Conservation (phyloP, 2,888 invertebrate species). For the Muscina levida region DNA sequence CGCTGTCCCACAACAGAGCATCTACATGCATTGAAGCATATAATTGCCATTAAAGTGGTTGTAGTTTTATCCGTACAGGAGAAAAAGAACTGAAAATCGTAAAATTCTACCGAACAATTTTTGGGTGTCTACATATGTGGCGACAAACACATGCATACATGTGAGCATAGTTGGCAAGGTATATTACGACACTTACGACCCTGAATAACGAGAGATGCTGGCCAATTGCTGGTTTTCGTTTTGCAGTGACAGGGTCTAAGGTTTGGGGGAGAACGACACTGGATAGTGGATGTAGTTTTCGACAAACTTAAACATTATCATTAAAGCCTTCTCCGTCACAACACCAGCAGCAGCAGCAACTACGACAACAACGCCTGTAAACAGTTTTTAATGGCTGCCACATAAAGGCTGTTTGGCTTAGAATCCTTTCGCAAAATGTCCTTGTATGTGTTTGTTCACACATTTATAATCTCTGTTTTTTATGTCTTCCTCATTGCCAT, state of each 20-base stretch:
- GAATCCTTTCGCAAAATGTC: constrained; percentile 7
- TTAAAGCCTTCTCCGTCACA: background rate
- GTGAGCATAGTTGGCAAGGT: background rate
- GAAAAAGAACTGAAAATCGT: constrained; percentile 10
- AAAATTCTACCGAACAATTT: constrained; percentile 49
- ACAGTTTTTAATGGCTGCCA: constrained; percentile 15
- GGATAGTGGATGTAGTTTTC: constrained; percentile 20
- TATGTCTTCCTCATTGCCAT: background rate
- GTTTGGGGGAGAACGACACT: too few species aligned
- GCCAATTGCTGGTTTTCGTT: constrained; percentile 9
- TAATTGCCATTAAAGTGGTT: constrained; percentile 66
- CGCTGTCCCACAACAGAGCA: constrained; percentile 34
- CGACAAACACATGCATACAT: background rate
- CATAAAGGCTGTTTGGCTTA: constrained; percentile 18
- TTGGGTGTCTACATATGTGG: constrained; percentile 1
- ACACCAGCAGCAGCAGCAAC: background rate
- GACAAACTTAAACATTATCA: constrained; percentile 32
- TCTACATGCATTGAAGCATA: constrained; percentile 54
- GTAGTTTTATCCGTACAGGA: constrained; percentile 14
- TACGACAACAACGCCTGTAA: background rate
- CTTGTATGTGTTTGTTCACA: constrained; percentile 32
- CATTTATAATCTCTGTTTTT: constrained; percentile 45
- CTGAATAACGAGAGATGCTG: constrained; percentile 7
- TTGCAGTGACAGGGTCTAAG: constrained; percentile 20
- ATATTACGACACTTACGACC: constrained; percentile 6